phyloP scores from a whole-genome alignment of 1,140 invertebrate species.

The Drosophila nebulosa region DNA sequence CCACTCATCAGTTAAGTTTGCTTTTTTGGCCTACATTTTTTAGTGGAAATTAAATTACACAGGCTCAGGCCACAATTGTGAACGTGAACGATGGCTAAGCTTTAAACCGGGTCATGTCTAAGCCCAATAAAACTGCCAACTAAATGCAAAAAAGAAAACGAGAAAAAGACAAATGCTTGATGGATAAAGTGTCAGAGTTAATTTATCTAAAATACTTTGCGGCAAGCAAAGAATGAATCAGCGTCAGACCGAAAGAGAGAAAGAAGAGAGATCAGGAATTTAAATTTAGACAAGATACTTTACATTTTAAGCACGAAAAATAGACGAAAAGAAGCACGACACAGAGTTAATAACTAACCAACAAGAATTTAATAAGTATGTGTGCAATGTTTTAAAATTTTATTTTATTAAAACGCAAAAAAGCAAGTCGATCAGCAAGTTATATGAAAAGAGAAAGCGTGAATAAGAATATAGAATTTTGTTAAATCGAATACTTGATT shows the following conservation, averaged over 20 bases:
- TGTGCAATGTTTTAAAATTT: conserved; percentile 71
- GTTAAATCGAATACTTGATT: too few relatives aligned
- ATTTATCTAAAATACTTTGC: conserved; percentile 70
- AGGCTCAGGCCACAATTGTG: conserved; percentile 42
- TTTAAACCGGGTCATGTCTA: conserved; percentile 72
- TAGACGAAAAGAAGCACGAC: neutral
- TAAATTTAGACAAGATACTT: conserved; percentile 75
- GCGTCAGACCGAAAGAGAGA: neutral
- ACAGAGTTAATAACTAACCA: conserved; percentile 21
- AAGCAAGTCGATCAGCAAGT: conserved; percentile 17
- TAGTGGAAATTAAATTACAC: conserved; percentile 56
- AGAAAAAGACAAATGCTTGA: conserved; percentile 64
- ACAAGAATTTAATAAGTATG: conserved; percentile 65
- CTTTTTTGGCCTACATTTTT: conserved; percentile 47
- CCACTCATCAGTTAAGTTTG: conserved; percentile 55
- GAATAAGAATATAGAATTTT: too few relatives aligned
- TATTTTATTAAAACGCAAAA: conserved; percentile 59
- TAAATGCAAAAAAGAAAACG: conserved; percentile 51
- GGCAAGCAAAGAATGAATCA: neutral
- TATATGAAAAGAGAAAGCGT: conserved; percentile 33
- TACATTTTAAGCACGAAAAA: conserved; percentile 52
- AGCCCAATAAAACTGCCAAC: conserved; percentile 72
- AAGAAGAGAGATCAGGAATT: conserved; percentile 36
- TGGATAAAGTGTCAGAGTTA: conserved; percentile 65
- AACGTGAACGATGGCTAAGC: conserved; percentile 65